Conservation (phyloP, 2,888 invertebrate species). For the Tubiluchus corallicola region DNA sequence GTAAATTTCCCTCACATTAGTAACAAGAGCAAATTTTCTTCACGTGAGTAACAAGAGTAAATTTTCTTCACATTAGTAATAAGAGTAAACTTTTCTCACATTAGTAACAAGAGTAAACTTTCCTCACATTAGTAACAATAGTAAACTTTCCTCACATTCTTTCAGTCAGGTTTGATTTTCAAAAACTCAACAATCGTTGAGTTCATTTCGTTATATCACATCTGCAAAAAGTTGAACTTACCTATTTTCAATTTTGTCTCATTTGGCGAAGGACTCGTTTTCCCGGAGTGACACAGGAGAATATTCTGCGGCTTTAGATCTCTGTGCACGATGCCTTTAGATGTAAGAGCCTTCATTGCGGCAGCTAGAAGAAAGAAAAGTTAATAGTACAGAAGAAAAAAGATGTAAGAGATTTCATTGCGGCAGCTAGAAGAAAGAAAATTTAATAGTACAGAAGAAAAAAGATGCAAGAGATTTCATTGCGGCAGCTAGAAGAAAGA, state of each 20-base stretch:
- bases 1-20: too few species aligned
- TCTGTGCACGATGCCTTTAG: constrained; percentile 93
- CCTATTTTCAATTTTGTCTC: constrained; percentile 89
- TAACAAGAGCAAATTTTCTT: too few species aligned
- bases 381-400: background rate
- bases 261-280: constrained; percentile 46
- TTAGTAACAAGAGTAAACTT: too few species aligned
- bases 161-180: too few species aligned
- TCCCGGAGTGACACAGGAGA: constrained; percentile 62
- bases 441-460: constrained; percentile 1
- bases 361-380: constrained; percentile 43
- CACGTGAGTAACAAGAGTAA: too few species aligned
- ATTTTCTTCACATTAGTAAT: too few species aligned
- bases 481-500: constrained; percentile 43
- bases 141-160: too few species aligned
- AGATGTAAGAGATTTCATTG: constrained; percentile 6
- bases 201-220: too few species aligned
- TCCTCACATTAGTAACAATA: too few species aligned
- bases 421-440: constrained; percentile 43
- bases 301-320: constrained; percentile 99
- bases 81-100: too few species aligned
- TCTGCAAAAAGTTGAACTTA: constrained; percentile 30
- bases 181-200: too few species aligned
- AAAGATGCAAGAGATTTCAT: constrained; percentile 5
- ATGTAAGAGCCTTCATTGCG: constrained; percentile 90